A percentile compares a stretch with the other conserved stretches of the same genome.
Conservation (phyloP, 2,888 invertebrate genomes). For the Yponomeuta evonymella region DNA sequence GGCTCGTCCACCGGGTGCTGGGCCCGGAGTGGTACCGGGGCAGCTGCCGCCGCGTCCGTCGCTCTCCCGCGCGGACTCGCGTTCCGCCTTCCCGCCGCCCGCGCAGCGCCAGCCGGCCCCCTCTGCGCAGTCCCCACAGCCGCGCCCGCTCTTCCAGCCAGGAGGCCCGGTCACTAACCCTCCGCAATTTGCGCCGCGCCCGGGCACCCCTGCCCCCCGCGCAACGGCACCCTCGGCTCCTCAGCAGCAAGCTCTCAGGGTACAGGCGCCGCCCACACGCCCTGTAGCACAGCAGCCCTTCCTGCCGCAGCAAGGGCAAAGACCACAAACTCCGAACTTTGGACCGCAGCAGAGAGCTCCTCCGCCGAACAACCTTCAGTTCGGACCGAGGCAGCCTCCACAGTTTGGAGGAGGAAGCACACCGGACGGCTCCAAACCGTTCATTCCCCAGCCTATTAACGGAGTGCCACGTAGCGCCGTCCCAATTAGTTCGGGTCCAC, state of each 20-base stretch:
- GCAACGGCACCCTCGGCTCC: constrained; percentile 43
- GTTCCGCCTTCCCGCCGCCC: constrained; percentile 35
- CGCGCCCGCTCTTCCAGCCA: constrained; percentile 63
- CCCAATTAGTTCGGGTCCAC: constrained; percentile 31
- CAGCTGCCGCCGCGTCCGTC: constrained; percentile 40
- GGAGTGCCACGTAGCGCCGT: constrained; percentile 45
- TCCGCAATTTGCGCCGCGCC: constrained; percentile 51
- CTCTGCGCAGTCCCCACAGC: constrained; percentile 45
- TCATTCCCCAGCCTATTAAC: constrained; percentile 42
- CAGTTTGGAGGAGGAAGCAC: constrained; percentile 46
- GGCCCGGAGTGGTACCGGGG: constrained; percentile 35
- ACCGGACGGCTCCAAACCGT: constrained; percentile 48
- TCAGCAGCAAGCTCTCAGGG: constrained; percentile 41
- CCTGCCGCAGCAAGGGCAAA: constrained; percentile 49
- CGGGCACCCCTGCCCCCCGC: constrained; percentile 46
- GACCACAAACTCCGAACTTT: constrained; percentile 47
- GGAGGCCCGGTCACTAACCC: constrained; percentile 58
- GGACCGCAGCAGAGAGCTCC: constrained; percentile 58
- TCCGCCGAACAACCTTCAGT: constrained; percentile 66
- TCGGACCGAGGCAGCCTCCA: constrained; percentile 66
- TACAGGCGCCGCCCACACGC: constrained; percentile 45
- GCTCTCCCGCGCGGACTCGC: constrained; percentile 41
- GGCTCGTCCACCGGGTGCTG: constrained; percentile 45
- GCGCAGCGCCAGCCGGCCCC: constrained; percentile 41
- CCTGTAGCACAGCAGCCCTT: constrained; percentile 58